Conservation (phyloP, 2,113 vertebrate species). For the Epinephelus lanceolatus region DNA sequence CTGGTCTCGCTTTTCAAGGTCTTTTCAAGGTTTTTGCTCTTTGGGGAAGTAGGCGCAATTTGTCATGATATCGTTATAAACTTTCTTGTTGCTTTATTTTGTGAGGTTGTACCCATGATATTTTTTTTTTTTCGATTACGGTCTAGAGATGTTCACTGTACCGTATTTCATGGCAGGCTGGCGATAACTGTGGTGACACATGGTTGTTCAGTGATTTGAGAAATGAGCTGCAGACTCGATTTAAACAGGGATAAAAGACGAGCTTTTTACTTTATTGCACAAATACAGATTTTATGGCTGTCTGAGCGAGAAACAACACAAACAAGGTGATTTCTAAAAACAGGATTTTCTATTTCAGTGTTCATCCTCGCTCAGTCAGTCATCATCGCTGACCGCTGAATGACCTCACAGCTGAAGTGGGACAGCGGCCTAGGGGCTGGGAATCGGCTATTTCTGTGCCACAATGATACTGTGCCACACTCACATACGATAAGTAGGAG, state of each 20-base stretch:
- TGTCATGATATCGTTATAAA: constrained; percentile 35
- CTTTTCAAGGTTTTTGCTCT: constrained; percentile 28
- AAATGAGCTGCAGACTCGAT: not conserved
- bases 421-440: constrained; percentile 70
- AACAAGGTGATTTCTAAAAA: constrained; percentile 7
- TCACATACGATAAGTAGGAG: constrained; percentile 57
- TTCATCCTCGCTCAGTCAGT: constrained; percentile 32
- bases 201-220: not conserved
- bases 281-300: not conserved
- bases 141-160: not conserved
- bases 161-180: not conserved
- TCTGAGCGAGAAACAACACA: not conserved
- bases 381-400: constrained; percentile 75
- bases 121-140: not conserved
- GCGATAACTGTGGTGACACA: not conserved
- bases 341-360: constrained; percentile 18
- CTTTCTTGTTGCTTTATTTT: not conserved
- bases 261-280: not conserved
- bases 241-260: not conserved
- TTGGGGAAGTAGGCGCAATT: constrained; percentile 28
- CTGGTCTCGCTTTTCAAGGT: constrained; percentile 38
- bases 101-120: too few relatives aligned
- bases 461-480: constrained; percentile 55
- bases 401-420: constrained; percentile 81
- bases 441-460: constrained; percentile 67